phyloP scores from a whole-genome alignment of 2,797 vertebrate species.

The Heterohyrax brucei region DNA sequence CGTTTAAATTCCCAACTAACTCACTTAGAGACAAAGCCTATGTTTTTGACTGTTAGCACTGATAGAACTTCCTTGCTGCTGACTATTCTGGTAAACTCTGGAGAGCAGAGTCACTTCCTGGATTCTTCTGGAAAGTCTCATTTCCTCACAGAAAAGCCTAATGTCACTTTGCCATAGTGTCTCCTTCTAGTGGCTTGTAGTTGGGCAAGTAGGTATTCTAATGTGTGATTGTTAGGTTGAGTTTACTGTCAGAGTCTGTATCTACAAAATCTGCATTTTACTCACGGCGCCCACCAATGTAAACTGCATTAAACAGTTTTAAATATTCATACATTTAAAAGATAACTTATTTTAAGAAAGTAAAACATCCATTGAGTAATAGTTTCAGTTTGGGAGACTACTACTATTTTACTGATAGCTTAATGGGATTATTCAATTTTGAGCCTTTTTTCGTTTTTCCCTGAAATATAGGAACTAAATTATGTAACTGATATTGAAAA shows the following conservation, averaged over 20 bases:
- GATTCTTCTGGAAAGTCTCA: neutral
- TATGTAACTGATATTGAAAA: neutral
- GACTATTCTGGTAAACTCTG: neutral
- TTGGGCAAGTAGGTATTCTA: neutral
- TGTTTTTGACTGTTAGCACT: neutral
- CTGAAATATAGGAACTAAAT: neutral
- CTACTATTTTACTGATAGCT: neutral
- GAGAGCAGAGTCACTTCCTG: neutral
- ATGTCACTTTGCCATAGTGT: neutral
- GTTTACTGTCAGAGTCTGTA: neutral
- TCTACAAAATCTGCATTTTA: neutral
- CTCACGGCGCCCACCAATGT: neutral
- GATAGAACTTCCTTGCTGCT: neutral
- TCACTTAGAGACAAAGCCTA: neutral
- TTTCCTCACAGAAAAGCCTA: neutral
- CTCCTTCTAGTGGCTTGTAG: neutral
- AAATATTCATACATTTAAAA: neutral
- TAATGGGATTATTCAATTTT: neutral
- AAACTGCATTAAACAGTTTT: neutral
- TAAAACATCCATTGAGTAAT: neutral
- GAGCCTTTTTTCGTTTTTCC: neutral
- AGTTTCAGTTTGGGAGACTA: conserved; percentile 27
- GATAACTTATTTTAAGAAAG: neutral
- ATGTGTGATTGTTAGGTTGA: neutral
- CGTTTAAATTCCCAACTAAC: neutral